Conservation (phyloP, 2,888 invertebrate genomes). For the Drosophila melanosoma region DNA sequence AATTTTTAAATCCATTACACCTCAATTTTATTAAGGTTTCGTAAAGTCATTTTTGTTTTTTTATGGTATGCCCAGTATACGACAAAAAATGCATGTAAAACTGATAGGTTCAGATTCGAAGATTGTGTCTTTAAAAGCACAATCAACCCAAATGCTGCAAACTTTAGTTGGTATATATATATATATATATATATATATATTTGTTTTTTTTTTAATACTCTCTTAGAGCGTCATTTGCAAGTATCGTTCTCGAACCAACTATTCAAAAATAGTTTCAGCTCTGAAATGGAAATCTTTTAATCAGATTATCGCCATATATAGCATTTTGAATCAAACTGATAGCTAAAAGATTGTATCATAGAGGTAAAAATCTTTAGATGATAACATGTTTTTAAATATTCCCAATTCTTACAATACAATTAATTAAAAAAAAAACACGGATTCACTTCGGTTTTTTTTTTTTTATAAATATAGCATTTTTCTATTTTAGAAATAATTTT, state of each 20-base stretch:
- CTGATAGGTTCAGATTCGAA: constrained; percentile 12
- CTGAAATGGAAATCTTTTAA: not conserved
- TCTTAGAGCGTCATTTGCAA: constrained; percentile 4
- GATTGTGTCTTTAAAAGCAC: constrained; percentile 34
- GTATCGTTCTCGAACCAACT: constrained; percentile 2
- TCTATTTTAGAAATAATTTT: constrained; percentile 11
- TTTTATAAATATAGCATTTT: constrained; percentile 56
- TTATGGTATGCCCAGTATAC: constrained; percentile 4
- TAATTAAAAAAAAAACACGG: not conserved
- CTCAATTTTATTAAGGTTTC: constrained; percentile 48
- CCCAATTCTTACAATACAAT: not conserved
- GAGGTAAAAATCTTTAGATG: not conserved
- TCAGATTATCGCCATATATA: not conserved
- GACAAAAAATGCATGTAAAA: constrained; percentile 4
- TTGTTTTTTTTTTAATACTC: not conserved
- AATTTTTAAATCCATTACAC: constrained; percentile 12
- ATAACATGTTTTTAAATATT: not conserved
- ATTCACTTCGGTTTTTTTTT: constrained; percentile 25
- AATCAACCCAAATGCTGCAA: constrained; percentile 14
- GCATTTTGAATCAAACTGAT: not conserved
- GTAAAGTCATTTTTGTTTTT: constrained; percentile 20
- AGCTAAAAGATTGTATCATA: not conserved
- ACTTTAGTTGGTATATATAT: constrained; percentile 1
- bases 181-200: not conserved
- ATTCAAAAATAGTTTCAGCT: not conserved